A percentile compares a stretch with the other conserved stretches of the same genome.
These are phyloP conservation scores for Himalopsyche kuldschensis DNA, from an alignment of 2,888 invertebrate genomes.

Conservation along the genomic window DNA sequence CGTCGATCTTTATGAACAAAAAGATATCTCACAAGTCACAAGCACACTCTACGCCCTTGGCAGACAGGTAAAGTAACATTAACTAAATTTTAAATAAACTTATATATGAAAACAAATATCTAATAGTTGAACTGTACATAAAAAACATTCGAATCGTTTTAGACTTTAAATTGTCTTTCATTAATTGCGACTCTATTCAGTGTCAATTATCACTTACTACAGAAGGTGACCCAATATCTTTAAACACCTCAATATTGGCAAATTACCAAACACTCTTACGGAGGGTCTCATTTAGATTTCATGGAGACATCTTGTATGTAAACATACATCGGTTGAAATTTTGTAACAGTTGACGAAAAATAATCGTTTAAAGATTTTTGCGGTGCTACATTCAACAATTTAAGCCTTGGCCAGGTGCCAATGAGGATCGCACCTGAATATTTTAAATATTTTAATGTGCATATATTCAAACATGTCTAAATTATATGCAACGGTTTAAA, in stretches of 20 bases:
- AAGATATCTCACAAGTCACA: constrained; percentile 83
- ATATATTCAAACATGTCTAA: no score
- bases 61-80: constrained; percentile 61
- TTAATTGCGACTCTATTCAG: neutral
- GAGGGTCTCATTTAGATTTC: neutral
- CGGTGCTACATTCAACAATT: neutral
- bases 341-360: neutral
- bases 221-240: neutral
- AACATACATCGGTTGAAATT: neutral
- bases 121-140: no score
- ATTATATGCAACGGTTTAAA: no score
- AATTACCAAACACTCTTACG: neutral
- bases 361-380: neutral
- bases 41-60: constrained; percentile 85
- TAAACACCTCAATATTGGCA: neutral
- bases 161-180: no score
- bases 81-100: no score
- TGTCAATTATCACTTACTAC: neutral
- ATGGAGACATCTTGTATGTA: neutral
- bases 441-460: neutral
- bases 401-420: neutral
- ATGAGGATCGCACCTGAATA: neutral
- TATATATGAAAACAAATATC: no score
- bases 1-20: constrained; percentile 94
- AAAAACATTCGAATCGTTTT: no score